These are phyloP conservation scores for Ichneumoninae sp. DNA, from an alignment of 2,888 invertebrate species.

Conservation along the genomic window DNA sequence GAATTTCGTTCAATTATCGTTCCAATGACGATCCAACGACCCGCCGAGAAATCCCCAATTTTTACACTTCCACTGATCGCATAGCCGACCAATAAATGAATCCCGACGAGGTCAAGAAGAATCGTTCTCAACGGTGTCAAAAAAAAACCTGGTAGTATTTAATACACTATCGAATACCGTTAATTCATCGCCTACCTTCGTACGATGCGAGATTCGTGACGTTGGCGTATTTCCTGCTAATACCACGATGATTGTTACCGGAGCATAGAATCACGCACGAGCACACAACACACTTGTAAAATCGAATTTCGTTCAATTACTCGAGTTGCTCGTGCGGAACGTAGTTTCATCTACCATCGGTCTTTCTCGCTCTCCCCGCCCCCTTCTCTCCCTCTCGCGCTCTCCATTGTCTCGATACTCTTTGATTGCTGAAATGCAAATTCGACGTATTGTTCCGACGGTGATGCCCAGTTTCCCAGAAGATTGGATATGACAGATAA, in stretches of 20 bases:
- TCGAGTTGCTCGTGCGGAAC: constrained; percentile 57
- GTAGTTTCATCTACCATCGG: neutral
- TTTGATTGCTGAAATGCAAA: constrained; percentile 50
- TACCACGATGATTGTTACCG: constrained; percentile 3
- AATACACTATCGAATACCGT: neutral
- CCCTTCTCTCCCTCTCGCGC: neutral
- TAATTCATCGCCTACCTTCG: neutral
- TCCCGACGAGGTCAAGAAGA: constrained; percentile 17
- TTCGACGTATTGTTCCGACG: constrained; percentile 39
- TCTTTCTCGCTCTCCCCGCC: neutral
- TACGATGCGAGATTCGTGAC: neutral
- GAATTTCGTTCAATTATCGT: too few species aligned
- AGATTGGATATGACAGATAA: neutral
- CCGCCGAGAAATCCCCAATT: too few species aligned
- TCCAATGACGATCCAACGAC: too few species aligned
- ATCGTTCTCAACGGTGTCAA: constrained; percentile 27
- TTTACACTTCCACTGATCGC: too few species aligned
- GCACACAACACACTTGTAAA: constrained; percentile 29
- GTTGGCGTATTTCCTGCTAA: constrained; percentile 5
- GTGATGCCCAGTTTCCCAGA: constrained; percentile 28
- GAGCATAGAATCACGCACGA: neutral
- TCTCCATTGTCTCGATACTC: neutral
- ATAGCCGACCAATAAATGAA: neutral
- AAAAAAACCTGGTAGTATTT: neutral
- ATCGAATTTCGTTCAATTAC: constrained; percentile 64